Evolutionary conservation across 2,797 vertebrate genomes (phyloP).

Genomic region (Tragelaphus eurycerus): DNA sequence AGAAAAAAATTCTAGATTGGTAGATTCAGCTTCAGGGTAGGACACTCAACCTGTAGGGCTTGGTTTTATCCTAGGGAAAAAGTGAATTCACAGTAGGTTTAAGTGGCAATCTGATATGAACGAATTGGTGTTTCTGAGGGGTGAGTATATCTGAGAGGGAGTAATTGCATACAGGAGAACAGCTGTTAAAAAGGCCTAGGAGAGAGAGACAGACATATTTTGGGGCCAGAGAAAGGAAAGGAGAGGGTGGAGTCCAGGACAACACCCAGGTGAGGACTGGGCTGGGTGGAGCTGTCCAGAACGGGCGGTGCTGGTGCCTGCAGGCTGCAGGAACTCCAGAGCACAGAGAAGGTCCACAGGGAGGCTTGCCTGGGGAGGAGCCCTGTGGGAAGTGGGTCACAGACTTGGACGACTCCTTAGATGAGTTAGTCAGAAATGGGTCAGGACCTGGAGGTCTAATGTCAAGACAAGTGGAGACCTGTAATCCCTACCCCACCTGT

Average conservation of each 20-base stretch:
- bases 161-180: background rate
- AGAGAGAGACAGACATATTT: background rate
- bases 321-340: slow-evolving; percentile 13
- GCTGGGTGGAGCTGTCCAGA: slow-evolving; percentile 65
- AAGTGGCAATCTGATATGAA: background rate
- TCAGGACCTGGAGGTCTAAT: slow-evolving; percentile 59
- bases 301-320: slow-evolving; percentile 49
- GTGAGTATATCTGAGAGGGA: background rate
- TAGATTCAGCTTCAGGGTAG: background rate
- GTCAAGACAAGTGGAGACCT: slow-evolving; percentile 21
- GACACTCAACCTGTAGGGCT: background rate
- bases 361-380: slow-evolving; percentile 56
- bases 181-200: background rate
- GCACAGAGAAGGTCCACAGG: background rate
- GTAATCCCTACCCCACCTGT: background rate
- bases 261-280: slow-evolving; percentile 15
- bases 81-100: background rate
- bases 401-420: slow-evolving; percentile 21
- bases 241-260: slow-evolving; percentile 14
- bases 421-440: slow-evolving; percentile 65
- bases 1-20: background rate
- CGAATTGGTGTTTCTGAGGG: slow-evolving; percentile 2
- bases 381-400: slow-evolving; percentile 63
- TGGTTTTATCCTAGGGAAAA: slow-evolving; percentile 20
- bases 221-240: background rate